Conservation (phyloP, 2,797 vertebrate species). For the Gymnothorax reevesii region DNA sequence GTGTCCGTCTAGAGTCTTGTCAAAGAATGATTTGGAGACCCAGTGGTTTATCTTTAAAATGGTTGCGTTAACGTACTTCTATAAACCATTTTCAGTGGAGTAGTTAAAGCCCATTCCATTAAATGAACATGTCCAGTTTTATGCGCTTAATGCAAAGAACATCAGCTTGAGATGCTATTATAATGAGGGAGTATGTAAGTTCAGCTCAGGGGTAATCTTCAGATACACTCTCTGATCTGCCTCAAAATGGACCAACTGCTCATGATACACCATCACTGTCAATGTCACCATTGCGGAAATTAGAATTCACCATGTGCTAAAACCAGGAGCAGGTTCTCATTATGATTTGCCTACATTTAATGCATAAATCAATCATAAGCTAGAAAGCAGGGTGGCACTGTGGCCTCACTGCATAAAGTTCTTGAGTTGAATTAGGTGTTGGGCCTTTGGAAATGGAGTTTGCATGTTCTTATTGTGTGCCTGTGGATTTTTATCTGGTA, state of each 20-base stretch:
- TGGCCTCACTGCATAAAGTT: no score
- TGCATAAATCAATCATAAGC: not conserved
- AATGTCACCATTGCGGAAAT: not conserved
- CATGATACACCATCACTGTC: not conserved
- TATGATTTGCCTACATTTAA: not conserved
- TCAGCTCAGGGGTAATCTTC: not conserved
- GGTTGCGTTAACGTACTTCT: not conserved
- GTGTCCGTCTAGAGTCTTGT: not conserved
- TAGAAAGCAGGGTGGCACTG: not conserved
- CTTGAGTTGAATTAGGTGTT: no score
- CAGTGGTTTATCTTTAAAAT: not conserved
- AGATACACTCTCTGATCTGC: not conserved
- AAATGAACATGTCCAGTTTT: not conserved
- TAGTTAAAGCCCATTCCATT: constrained; percentile 5
- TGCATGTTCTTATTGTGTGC: no score
- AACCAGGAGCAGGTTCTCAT: not conserved
- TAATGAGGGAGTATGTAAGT: not conserved
- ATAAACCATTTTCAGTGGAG: not conserved
- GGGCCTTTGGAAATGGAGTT: no score
- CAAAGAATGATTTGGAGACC: not conserved
- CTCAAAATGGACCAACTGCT: not conserved
- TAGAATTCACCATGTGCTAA: not conserved
- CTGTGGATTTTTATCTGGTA: no score
- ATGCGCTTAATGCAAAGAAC: not conserved
- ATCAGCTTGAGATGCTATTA: not conserved